A percentile compares a stretch with the other conserved stretches of the same genome.
phyloP scores from a whole-genome alignment of 1,140 invertebrate genomes.

The Drosophila subpulchrella region DNA sequence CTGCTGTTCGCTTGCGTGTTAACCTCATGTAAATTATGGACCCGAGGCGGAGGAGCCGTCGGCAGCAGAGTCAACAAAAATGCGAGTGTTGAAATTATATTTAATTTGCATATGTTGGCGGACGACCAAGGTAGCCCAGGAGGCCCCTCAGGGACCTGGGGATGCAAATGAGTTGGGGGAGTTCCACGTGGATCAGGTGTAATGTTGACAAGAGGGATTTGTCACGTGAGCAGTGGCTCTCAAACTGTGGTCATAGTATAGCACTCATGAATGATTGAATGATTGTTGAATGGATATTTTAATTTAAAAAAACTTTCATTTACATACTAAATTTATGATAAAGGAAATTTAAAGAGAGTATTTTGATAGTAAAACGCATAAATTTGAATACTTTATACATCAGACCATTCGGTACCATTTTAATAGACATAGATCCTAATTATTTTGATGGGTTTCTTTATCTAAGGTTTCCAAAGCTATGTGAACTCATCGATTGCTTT shows the following conservation, averaged over 20 bases:
- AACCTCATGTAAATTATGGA: constrained; percentile 81
- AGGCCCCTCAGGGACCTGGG: constrained; percentile 10
- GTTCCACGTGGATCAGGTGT: constrained; percentile 41
- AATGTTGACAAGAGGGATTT: constrained; percentile 35
- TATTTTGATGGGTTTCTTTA: no score
- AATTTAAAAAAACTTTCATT: no score
- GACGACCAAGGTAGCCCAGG: constrained; percentile 24
- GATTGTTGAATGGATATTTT: not conserved
- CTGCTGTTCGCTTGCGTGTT: constrained; percentile 69
- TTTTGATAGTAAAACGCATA: no score
- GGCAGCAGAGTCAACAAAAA: constrained; percentile 60
- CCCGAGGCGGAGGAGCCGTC: constrained; percentile 42
- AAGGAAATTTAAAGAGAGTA: no score
- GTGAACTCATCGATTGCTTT: not conserved
- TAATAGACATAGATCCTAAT: no score
- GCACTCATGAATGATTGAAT: not conserved
- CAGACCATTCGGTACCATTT: no score
- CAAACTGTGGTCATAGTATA: not conserved
- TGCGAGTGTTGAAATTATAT: constrained; percentile 82
- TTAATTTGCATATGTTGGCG: constrained; percentile 74
- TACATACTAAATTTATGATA: no score
- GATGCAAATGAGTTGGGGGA: constrained; percentile 59
- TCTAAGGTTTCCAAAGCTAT: not conserved
- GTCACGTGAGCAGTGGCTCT: constrained; percentile 4
- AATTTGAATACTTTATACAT: no score